Conservation (phyloP, 2,113 vertebrate genomes). For the Clarias batrachus region DNA sequence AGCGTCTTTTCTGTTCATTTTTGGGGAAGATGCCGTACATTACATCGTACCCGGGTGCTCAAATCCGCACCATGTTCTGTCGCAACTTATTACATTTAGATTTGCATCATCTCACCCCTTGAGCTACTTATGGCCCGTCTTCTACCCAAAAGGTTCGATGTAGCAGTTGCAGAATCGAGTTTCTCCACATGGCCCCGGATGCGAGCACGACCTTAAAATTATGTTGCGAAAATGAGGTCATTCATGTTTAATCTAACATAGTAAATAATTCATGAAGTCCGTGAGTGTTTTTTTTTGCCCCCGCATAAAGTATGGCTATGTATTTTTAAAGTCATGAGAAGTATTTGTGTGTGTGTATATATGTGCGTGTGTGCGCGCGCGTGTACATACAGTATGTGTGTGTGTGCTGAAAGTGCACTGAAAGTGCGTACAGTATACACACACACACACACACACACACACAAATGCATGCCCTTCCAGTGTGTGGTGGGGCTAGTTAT, state of each 20-base stretch:
- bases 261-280: slow-evolving; percentile 35
- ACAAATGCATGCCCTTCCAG: slow-evolving; percentile 45
- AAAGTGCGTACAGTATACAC: too few species aligned
- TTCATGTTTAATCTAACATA: slow-evolving; percentile 26
- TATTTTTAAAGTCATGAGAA: background rate
- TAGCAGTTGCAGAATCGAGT: background rate
- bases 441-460: too few species aligned
- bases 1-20: background rate
- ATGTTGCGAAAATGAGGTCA: slow-evolving; percentile 41
- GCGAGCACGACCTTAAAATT: slow-evolving; percentile 34
- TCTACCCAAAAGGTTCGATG: background rate
- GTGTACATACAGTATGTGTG: background rate
- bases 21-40: too few species aligned
- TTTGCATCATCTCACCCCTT: background rate
- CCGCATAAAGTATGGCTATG: background rate
- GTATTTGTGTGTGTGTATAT: background rate
- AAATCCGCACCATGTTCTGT: background rate
- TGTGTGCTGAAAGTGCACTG: too few species aligned
- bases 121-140: background rate
- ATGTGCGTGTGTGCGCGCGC: slow-evolving; percentile 6
- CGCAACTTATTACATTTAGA: background rate
- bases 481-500: slow-evolving; percentile 17
- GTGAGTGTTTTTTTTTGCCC: background rate
- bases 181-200: slow-evolving; percentile 27
- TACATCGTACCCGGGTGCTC: background rate